Base-by-base conservation (phyloP, 2,797 vertebrate species). In the Sus cebifrons region DNA sequence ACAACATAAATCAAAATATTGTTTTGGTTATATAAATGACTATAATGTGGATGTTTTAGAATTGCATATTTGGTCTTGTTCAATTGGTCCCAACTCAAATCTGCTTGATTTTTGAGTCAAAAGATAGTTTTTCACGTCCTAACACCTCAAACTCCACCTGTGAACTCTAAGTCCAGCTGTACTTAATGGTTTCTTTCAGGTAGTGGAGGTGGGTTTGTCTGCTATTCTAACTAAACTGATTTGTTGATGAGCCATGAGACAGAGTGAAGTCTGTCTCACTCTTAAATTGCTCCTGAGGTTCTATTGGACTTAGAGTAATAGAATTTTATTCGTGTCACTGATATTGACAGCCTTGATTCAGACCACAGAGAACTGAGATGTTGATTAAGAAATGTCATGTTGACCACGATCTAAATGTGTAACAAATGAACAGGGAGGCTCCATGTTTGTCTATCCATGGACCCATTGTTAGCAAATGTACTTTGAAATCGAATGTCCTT, bases 261-360 rank as follows among this genome's bases (percentile, higher is more conserved):
- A 93, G 65, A 98, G 83, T 96, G 90, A 92, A 96, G 89, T 86
- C 52, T 78, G 4, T 6, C 21, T 95, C 49, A 27, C 73, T 95
- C 44, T 97, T 73, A 94, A 56, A 2, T 62, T 60, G 68, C 89
- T 85, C 2, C 18, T 1, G 54, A 91, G n/a, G 73, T 67, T 97
- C 79, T 96, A 11, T 94, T 62, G 40, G 65, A 85, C 75, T 89
- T 79, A 77, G 0, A 11, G 78, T 93, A 89, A 91, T 77, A 96
- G 16, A 64, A 94, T 79, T 95, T 49, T 36, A 89, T 27, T 97
- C 98, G 94, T 96, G 32, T 85, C 81, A 88, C 32, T 88, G 86
- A 94, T 52, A 44, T 93, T 75, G 89, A 86, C 44, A 95, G 17
- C 44, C 81, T 49, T 67, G 32, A 11, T 0, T 1, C 36, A 54